phyloP scores from a whole-genome alignment of 2,113 vertebrate genomes.

The Aramus guarauna region DNA sequence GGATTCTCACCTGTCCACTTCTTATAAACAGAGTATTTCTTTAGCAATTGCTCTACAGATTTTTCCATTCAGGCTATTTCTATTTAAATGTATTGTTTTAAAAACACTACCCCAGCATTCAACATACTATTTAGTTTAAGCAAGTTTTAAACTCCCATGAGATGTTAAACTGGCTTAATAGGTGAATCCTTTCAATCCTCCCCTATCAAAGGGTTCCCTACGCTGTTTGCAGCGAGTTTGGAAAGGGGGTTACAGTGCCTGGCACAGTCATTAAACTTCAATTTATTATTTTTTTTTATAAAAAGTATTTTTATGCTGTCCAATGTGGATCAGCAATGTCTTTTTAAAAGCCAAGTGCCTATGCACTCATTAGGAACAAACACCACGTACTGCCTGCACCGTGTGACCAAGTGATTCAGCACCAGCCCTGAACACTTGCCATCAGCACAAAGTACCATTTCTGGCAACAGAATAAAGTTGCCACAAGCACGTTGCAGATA shows the following conservation, averaged over 20 bases:
- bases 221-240: fast-evolving
- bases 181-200: neutral
- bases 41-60: neutral
- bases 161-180: neutral
- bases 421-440: neutral
- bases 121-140: neutral
- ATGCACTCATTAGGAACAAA: neutral
- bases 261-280: neutral
- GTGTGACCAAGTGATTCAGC: too few species aligned
- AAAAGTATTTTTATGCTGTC: neutral
- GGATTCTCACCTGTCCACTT: neutral
- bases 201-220: neutral
- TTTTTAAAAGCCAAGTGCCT: neutral
- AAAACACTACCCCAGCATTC: neutral
- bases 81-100: neutral
- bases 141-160: neutral
- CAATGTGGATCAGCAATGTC: neutral
- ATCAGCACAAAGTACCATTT: too few species aligned
- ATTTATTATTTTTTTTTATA: neutral
- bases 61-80: neutral
- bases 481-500: neutral
- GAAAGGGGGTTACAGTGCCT: neutral
- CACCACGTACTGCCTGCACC: neutral
- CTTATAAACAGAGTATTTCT: neutral
- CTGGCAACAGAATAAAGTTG: neutral